A percentile compares a stretch with the other conserved stretches of the same genome.
phyloP scores from a whole-genome alignment of 2,113 vertebrate species.

The Centropristis striata region DNA sequence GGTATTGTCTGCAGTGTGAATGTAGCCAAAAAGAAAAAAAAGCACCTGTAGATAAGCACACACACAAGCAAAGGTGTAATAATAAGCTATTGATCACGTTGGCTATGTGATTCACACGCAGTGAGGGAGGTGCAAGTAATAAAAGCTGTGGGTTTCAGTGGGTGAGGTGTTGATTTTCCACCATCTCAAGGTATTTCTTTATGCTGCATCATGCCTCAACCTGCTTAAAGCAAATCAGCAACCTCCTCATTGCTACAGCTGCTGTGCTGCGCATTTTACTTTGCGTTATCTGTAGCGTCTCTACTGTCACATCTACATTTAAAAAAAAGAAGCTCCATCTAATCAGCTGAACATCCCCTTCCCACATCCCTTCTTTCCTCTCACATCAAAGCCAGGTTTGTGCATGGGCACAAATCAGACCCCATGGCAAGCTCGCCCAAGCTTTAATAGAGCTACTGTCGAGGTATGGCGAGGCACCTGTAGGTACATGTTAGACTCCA shows the following conservation, averaged over 20 bases:
- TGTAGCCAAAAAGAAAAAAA: not conserved
- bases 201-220: slow-evolving; percentile 66
- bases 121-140: slow-evolving; percentile 39
- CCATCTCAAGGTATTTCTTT: slow-evolving; percentile 29
- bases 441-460: not conserved
- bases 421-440: not conserved
- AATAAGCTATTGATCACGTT: slow-evolving; percentile 67
- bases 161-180: slow-evolving; percentile 37
- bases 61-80: slow-evolving; percentile 39
- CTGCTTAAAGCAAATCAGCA: slow-evolving; percentile 36
- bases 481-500: not conserved
- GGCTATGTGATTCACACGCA: slow-evolving; percentile 52
- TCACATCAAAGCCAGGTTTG: slow-evolving; percentile 4
- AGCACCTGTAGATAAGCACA: slow-evolving; percentile 9
- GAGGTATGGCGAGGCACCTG: not conserved
- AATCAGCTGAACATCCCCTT: slow-evolving; percentile 1
- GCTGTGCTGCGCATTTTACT: slow-evolving; percentile 14
- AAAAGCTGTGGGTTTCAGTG: slow-evolving; percentile 17
- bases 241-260: slow-evolving; percentile 13
- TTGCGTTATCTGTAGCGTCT: slow-evolving; percentile 30
- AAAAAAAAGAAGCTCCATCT: not conserved
- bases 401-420: not conserved
- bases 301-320: not conserved
- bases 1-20: no score
- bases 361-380: not conserved